Evolutionary conservation across 2,888 invertebrate genomes (phyloP).

Genomic region (Sinotaia quadrata): DNA sequence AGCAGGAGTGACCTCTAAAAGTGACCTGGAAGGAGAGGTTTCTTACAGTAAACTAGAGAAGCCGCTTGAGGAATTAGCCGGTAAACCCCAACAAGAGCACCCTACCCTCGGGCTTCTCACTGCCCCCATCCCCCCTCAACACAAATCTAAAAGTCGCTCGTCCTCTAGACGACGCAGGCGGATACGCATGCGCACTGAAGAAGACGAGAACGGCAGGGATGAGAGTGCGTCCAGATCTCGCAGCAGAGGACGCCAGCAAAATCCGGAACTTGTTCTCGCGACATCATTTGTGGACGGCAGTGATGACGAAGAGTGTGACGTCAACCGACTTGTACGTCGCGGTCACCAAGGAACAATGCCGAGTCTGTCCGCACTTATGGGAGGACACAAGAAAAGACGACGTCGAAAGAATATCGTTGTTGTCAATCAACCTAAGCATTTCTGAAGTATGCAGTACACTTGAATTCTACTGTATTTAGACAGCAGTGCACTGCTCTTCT

Average conservation of each 20-base stretch:
- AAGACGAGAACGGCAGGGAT: not conserved
- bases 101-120: not conserved
- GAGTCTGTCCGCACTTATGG: not conserved
- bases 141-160: constrained; percentile 15
- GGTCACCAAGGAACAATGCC: not conserved
- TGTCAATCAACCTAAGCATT: not conserved
- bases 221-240: not conserved
- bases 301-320: not conserved
- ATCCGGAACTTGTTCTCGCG: not conserved
- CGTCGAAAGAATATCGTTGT: constrained; percentile 22
- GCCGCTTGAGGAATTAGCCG: not conserved
- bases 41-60: not conserved
- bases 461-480: no score
- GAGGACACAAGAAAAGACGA: constrained; percentile 11
- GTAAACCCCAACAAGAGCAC: not conserved
- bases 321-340: not conserved
- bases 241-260: constrained; percentile 5
- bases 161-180: constrained; percentile 8
- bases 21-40: not conserved
- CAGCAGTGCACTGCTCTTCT: no score
- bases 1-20: no score
- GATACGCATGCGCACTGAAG: not conserved
- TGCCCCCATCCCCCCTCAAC: not conserved
- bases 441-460: not conserved
- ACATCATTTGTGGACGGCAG: constrained; percentile 9